Evolutionary conservation across 2,888 invertebrate species (phyloP), one percentile per base, ranked within the genome.

Genomic region (Apamea crenata): DNA sequence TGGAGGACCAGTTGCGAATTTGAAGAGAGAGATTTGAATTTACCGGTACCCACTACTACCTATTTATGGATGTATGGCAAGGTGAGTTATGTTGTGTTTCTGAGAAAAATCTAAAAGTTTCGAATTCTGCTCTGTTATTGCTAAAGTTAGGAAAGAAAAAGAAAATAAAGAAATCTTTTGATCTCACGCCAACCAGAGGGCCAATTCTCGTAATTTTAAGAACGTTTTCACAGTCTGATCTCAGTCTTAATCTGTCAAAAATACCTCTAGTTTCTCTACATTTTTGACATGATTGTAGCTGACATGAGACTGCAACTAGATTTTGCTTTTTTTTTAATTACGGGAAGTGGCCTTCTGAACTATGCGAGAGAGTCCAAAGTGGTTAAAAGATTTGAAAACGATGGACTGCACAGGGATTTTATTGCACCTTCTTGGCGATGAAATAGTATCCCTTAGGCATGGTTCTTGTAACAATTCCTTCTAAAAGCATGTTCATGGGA

Each of bases 1-100:
- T 68, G 72, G n/a, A 16, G n/a, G 21, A 10, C 21, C 21, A 2
- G 40, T 70, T 70, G 76, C 66, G 32, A 73, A 76, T 75, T 50
- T 73, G n/a, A 36, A 69, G 8, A 50, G 10, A 53, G 4, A 44
- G 10, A 0, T 72, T 36, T 59, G 18, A 44, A 32, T 63, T 56
- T 61, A 76, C 21, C 21, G 14, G 40, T 21, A 36, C 16, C 6
- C 5, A 59, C 56, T 56, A 25, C 18, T 50, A 50, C 53, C 53
- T 21, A 53, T 18, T 53, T 53, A 53, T 21, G 53, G 53, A 59
- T 56, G 29, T 65, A 50, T 6, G 8, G 32, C 5, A 61, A 29
- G 3, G 18, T 40, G 12, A 16, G n/a, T n/a, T 21, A 36, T 32
- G 21, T 32, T 25, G 29, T 16, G 29, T 29, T 40, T 40, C 29